Conservation (phyloP, 2,888 invertebrate genomes). For the Camponotus fellah region DNA sequence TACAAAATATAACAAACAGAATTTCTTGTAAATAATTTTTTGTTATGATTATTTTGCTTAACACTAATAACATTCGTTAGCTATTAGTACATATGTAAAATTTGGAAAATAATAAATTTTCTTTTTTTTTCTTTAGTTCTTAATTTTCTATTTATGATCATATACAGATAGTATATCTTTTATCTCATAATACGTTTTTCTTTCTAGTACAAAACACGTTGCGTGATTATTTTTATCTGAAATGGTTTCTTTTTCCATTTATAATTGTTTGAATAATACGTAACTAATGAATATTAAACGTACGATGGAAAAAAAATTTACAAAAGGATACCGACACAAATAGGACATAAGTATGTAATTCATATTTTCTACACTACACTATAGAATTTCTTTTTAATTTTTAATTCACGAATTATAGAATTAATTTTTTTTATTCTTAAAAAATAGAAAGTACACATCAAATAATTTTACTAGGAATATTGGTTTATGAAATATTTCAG, state of each 20-base stretch:
- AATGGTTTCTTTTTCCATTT: neutral
- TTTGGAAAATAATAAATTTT: neutral
- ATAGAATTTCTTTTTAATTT: neutral
- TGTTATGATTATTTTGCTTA: neutral
- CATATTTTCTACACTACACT: neutral
- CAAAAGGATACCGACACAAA: neutral
- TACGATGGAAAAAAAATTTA: neutral
- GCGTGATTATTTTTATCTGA: neutral
- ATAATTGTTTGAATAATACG: neutral
- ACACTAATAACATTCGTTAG: neutral
- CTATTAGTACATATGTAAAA: neutral
- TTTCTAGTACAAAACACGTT: neutral
- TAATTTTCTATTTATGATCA: neutral
- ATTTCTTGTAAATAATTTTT: conserved; percentile 10
- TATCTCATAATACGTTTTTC: neutral
- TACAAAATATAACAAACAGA: neutral
- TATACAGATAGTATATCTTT: neutral
- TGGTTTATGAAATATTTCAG: neutral
- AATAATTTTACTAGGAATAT: neutral
- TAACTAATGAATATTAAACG: neutral
- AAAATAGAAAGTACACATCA: neutral
- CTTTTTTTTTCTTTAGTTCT: neutral
- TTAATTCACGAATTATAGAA: neutral
- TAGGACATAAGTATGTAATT: neutral
- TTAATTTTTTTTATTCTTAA: neutral